phyloP scores from a whole-genome alignment of 2,797 vertebrate genomes.

The Protonibea diacanthus region DNA sequence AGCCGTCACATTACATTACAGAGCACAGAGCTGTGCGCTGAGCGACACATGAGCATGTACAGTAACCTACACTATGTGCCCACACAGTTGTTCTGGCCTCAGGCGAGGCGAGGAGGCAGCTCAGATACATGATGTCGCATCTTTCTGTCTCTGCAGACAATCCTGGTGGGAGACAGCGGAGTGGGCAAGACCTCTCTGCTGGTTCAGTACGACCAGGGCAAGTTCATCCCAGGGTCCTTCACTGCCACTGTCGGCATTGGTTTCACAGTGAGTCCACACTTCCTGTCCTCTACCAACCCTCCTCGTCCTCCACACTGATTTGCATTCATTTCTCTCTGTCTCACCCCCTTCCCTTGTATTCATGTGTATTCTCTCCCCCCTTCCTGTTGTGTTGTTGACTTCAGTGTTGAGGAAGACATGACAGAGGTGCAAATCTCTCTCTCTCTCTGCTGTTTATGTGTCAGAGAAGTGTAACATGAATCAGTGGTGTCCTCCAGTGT shows the following conservation, averaged over 20 bases:
- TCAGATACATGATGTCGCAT: conserved; percentile 19
- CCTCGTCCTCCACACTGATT: background rate
- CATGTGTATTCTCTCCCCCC: background rate
- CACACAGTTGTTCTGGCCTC: conserved; percentile 27
- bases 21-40: conserved; percentile 7
- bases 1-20: conserved; percentile 55
- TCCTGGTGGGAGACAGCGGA: conserved; percentile 90
- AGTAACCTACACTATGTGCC: conserved; percentile 27
- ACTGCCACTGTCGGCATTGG: conserved; percentile 90
- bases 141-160: conserved; percentile 81
- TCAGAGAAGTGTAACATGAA: conserved; percentile 44
- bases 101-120: conserved; percentile 24
- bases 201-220: conserved; percentile 94
- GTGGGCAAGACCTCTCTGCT: conserved; percentile 93
- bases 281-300: background rate
- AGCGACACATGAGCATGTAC: conserved; percentile 44
- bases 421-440: conserved; percentile 42
- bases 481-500: conserved; percentile 42
- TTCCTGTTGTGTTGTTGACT: conserved; percentile 10
- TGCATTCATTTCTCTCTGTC: background rate
- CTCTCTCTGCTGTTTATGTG: conserved; percentile 35
- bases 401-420: conserved; percentile 39
- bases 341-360: too few species aligned
- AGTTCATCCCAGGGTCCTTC: conserved; percentile 92
- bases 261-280: conserved; percentile 89